Evolutionary conservation across 2,888 invertebrate species (phyloP).

Genomic region (Zele albiditarsus): DNA sequence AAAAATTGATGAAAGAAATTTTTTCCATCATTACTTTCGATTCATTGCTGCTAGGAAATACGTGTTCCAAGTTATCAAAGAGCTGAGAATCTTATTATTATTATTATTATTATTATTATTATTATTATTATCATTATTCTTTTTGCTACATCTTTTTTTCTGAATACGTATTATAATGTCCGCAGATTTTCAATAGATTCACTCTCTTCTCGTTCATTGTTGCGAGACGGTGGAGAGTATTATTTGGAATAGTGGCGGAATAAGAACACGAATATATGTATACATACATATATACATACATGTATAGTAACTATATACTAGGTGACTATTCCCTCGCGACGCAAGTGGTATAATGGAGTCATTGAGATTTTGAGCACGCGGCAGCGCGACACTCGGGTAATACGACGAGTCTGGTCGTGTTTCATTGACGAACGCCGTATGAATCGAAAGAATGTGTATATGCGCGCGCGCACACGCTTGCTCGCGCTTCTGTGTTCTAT

Average conservation of each 20-base stretch:
- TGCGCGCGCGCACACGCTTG: constrained; percentile 41
- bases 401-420: constrained; percentile 47
- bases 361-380: constrained; percentile 46
- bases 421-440: constrained; percentile 50
- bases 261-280: background rate
- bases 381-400: constrained; percentile 37
- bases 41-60: too few species aligned
- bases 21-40: too few species aligned
- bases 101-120: too few species aligned
- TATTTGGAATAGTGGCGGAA: constrained; percentile 7
- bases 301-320: background rate
- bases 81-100: too few species aligned
- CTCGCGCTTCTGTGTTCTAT: background rate
- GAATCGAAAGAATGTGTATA: constrained; percentile 46
- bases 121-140: too few species aligned
- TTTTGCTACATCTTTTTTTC: too few species aligned
- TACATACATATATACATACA: background rate
- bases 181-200: constrained; percentile 33
- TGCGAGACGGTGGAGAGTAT: constrained; percentile 14
- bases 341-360: constrained; percentile 39
- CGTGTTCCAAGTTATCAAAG: too few species aligned
- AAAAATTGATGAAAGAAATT: too few species aligned
- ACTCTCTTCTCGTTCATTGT: constrained; percentile 22
- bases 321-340: constrained; percentile 17
- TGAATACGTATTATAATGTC: constrained; percentile 3